Percentiles rank a stretch among this genome's conserved stretches.
Conservation (phyloP, 2,113 vertebrate genomes). For the Rhinichthys klamathensis region DNA sequence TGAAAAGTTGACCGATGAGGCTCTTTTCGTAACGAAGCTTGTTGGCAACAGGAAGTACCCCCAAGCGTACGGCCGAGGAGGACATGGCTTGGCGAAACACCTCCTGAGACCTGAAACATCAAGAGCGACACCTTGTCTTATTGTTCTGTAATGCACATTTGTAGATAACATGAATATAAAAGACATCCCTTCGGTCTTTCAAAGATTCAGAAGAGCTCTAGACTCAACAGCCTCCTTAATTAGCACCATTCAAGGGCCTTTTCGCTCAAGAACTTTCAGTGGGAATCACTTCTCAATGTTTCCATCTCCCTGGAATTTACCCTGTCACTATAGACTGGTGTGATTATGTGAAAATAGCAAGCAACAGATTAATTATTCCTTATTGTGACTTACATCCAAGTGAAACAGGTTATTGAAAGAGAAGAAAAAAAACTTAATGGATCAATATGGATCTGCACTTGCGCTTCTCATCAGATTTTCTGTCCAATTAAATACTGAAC, state of each 20-base stretch:
- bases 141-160: not conserved
- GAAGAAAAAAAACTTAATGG: too few species aligned
- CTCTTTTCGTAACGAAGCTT: slow-evolving; percentile 89
- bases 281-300: not conserved
- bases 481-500: too few species aligned
- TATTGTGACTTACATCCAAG: too few species aligned
- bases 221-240: slow-evolving; percentile 10
- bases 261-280: not conserved
- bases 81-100: slow-evolving; percentile 90
- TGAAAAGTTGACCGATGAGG: slow-evolving; percentile 83
- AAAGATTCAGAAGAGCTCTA: not conserved
- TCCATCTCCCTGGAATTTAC: not conserved
- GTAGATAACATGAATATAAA: not conserved
- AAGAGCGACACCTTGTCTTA: not conserved
- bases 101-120: slow-evolving; percentile 84
- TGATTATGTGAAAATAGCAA: not conserved
- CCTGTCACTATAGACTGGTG: not conserved
- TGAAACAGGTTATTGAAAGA: too few species aligned
- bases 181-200: not conserved
- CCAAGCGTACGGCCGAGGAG: slow-evolving; percentile 73
- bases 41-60: slow-evolving; percentile 79
- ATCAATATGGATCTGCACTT: too few species aligned
- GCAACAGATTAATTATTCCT: too few species aligned
- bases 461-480: too few species aligned
- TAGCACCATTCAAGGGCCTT: not conserved